A percentile compares a stretch with the other conserved stretches of the same genome.
phyloP scores from a whole-genome alignment of 2,113 vertebrate species.

The Psittacus erithacus region DNA sequence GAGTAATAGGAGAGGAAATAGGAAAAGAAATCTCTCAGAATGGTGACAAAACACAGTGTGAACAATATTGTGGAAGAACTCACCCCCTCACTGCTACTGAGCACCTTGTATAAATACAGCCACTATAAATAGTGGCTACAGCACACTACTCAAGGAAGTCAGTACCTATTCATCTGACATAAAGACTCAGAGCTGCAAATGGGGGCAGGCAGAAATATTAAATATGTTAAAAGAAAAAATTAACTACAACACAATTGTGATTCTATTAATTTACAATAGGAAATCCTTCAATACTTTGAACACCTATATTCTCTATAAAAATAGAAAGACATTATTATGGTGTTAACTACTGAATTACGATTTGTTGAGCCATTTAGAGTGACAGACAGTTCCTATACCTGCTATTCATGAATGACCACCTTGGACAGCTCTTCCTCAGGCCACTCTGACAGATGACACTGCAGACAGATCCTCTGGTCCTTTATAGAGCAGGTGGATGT shows the following conservation, averaged over 20 bases:
- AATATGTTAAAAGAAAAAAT: neutral
- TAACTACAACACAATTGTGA: neutral
- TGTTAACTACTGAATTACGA: neutral
- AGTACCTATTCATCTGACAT: neutral
- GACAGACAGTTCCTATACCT: neutral
- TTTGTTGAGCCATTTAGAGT: neutral
- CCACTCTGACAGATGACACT: neutral
- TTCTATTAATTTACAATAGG: neutral
- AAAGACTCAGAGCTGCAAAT: neutral
- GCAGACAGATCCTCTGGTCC: neutral
- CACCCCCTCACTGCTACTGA: neutral
- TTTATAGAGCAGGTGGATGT: neutral
- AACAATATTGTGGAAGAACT: neutral
- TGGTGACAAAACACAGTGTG: neutral
- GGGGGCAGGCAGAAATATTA: neutral
- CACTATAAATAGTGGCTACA: neutral
- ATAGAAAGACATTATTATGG: neutral
- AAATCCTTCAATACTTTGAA: neutral
- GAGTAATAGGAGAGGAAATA: neutral
- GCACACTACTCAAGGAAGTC: neutral
- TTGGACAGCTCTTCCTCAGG: neutral
- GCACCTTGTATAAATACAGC: neutral
- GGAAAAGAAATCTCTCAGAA: neutral
- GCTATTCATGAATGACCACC: neutral
- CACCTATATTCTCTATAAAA: neutral